phyloP scores from a whole-genome alignment of 2,797 vertebrate genomes.

The Aselliscus stoliczkanus region DNA sequence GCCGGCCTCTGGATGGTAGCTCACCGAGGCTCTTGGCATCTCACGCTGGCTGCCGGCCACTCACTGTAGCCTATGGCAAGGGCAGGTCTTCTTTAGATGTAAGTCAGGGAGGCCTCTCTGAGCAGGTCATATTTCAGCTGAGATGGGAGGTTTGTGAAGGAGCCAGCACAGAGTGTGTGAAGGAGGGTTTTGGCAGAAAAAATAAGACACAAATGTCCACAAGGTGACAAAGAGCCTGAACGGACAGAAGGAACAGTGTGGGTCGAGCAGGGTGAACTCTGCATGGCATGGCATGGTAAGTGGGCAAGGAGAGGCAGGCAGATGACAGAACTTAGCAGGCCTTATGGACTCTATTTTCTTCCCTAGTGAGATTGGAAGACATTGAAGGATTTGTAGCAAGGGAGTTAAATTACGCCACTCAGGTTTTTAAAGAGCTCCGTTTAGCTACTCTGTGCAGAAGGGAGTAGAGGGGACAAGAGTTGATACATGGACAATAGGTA shows the following conservation, averaged over 20 bases:
- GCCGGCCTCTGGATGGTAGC: too few relatives aligned
- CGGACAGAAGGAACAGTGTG: background rate
- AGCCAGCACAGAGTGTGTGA: background rate
- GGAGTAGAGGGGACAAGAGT: too few relatives aligned
- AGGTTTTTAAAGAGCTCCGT: background rate
- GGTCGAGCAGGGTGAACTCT: background rate
- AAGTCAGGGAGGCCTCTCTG: background rate
- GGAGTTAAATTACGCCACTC: background rate
- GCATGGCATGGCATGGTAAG: accelerated
- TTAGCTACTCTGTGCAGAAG: background rate
- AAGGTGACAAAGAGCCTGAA: background rate
- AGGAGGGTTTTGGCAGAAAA: background rate
- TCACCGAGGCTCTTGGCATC: too few relatives aligned
- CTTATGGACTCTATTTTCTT: background rate
- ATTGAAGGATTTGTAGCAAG: background rate
- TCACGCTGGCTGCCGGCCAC: too few relatives aligned
- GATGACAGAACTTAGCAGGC: too few relatives aligned
- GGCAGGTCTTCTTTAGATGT: background rate
- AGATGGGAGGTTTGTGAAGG: background rate
- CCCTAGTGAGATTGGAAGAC: background rate
- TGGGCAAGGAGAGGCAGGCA: background rate
- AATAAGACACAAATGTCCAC: background rate
- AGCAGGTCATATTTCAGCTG: background rate
- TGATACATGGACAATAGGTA: background rate
- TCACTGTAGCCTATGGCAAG: too few relatives aligned